Conservation (phyloP, 2,113 vertebrate species). For the Eurypyga helias region DNA sequence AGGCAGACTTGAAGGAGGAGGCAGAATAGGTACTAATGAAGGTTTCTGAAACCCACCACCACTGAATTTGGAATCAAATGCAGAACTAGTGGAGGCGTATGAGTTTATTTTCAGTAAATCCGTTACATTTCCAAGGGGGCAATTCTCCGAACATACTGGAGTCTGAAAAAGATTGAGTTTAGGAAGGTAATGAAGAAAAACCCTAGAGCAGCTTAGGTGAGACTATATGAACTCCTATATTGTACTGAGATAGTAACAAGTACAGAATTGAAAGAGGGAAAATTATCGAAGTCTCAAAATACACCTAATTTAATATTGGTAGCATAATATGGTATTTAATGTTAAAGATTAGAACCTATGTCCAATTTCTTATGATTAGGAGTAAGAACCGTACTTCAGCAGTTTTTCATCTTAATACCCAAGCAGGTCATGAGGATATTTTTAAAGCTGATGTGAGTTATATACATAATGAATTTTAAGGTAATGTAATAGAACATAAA, state of each 20-base stretch:
- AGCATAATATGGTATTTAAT: background rate
- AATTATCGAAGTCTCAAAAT: background rate
- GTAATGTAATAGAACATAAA: background rate
- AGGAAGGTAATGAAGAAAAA: background rate
- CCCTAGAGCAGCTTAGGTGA: background rate
- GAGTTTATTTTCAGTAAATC: background rate
- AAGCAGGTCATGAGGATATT: constrained; percentile 10
- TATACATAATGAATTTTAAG: constrained; percentile 23
- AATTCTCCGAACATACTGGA: background rate
- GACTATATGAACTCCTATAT: background rate
- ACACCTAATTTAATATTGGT: background rate
- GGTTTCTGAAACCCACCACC: background rate
- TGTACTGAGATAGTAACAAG: background rate
- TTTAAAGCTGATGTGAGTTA: constrained; percentile 20
- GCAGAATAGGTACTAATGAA: background rate
- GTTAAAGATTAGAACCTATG: background rate
- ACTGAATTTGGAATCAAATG: background rate
- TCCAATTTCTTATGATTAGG: background rate
- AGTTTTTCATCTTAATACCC: background rate
- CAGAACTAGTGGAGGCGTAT: background rate
- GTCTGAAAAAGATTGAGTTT: background rate
- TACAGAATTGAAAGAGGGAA: background rate
- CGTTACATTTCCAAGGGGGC: background rate
- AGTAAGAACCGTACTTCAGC: background rate
- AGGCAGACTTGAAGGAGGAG: background rate